These are phyloP conservation scores for Chrosomus eos DNA, from an alignment of 2,797 vertebrate species.

Conservation along the genomic window DNA sequence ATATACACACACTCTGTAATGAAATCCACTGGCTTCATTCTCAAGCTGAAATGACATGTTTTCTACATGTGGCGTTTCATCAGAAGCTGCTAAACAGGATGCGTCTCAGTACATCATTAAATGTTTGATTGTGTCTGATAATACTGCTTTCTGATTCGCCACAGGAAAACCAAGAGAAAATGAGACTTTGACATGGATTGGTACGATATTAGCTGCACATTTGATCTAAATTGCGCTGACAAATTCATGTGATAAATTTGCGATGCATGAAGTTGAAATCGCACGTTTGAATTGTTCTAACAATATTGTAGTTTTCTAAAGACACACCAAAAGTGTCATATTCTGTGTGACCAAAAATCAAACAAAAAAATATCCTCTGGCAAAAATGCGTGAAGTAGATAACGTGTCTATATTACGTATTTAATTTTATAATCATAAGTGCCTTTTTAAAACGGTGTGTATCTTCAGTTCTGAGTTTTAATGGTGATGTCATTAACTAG, in stretches of 20 bases:
- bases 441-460: constrained; percentile 33
- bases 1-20: constrained; percentile 49
- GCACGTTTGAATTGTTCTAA: not conserved
- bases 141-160: not conserved
- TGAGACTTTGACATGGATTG: not conserved
- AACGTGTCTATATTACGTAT: no score
- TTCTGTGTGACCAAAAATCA: not conserved
- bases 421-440: no score
- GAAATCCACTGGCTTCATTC: constrained; percentile 52
- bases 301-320: not conserved
- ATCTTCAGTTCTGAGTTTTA: constrained; percentile 72
- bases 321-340: not conserved
- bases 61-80: constrained; percentile 48
- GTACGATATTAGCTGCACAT: not conserved
- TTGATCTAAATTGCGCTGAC: not conserved
- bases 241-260: not conserved
- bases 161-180: no score
- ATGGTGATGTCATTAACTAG: constrained; percentile 79
- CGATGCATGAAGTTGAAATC: not conserved
- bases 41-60: constrained; percentile 41
- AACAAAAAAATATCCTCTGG: not conserved
- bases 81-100: constrained; percentile 8
- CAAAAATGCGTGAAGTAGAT: not conserved
- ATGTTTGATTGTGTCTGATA: not conserved
- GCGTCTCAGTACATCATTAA: constrained; percentile 18